Base-by-base conservation (phyloP, 2,113 vertebrate genomes). In the Oplegnathus fasciatus region DNA sequence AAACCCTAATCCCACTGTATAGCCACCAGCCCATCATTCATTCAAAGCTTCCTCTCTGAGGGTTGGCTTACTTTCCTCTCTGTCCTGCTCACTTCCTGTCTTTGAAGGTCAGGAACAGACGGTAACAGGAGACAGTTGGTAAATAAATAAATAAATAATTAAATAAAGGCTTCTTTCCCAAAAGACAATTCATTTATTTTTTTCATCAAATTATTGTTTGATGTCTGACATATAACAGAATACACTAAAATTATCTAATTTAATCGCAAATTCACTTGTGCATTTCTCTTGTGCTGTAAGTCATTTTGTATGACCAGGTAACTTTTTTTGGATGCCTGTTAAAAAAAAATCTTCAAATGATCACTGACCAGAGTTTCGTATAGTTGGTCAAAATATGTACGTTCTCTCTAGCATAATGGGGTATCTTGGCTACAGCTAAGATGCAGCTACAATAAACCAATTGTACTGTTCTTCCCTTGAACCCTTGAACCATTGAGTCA, bases 21-120 rank as follows among this genome's bases (percentile, higher is more conserved):
- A 84, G 32, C 52, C 69, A 84, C 15, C 22, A n/a, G 88, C 48
- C 37, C 92, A 94, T 95, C 92, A 94, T 75, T 94, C 92, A 92
- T 95, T 93, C 73, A 92, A 32, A 61, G 87, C 88, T 91, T 95
- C 94, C 93, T 94, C 71, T 87, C 70, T 34, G 57, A 73, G 88
- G 75, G 44, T 93, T 89, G 71, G 78, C 78, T 94, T 92, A 80
- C 91, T 46, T 75, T 82, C 84, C 67, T 78, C 81, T 67, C 74
- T 37, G 72, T 78, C 79, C 80, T 50, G 75, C 42, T 57, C 7
- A 32, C 73, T 86, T 93, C 90, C 91, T 92, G 79, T 80, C 55
- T 84, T 84, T 89, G 84, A 88, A 78, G 89, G 86, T 88, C 85
- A 93, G 14, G 2, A 70, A 34, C 79, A 37, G 55, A 44, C 24